Conservation (phyloP, 2,113 vertebrate genomes). For the Epinephelus lanceolatus region DNA sequence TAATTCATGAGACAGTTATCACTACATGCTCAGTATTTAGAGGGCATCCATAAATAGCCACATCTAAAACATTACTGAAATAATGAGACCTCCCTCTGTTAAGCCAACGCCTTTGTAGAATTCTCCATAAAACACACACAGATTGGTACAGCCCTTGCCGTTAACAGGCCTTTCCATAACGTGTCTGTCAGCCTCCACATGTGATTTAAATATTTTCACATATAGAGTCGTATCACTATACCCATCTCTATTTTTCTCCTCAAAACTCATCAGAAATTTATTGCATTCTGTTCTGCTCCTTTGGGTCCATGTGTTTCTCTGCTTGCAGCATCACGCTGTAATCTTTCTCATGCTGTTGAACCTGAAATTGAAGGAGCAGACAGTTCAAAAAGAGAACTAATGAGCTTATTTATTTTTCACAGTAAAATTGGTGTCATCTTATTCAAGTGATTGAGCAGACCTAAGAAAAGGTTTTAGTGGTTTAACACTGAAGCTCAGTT, state of each 20-base stretch:
- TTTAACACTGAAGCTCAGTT: not conserved
- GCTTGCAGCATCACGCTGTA: not conserved
- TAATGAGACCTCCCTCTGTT: no score
- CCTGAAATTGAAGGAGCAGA: not conserved
- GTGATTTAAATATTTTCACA: not conserved
- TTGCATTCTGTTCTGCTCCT: constrained; percentile 13
- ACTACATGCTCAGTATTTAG: not conserved
- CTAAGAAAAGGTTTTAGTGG: not conserved
- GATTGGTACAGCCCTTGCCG: no score
- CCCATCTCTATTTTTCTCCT: not conserved
- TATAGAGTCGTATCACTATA: not conserved
- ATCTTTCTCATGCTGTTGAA: not conserved
- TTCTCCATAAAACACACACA: not conserved
- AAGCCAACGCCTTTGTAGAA: no score
- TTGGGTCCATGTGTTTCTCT: not conserved
- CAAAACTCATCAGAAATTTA: not conserved
- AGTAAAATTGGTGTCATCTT: not conserved
- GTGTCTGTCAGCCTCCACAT: not conserved
- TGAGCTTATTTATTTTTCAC: not conserved
- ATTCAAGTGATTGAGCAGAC: not conserved
- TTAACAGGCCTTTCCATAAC: not conserved
- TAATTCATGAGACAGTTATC: not conserved
- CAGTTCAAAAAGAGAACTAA: not conserved
- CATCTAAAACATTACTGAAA: no score
- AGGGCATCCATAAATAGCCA: not conserved